Evolutionary conservation across 2,113 vertebrate genomes (phyloP).

Genomic region (Papio anubis): DNA sequence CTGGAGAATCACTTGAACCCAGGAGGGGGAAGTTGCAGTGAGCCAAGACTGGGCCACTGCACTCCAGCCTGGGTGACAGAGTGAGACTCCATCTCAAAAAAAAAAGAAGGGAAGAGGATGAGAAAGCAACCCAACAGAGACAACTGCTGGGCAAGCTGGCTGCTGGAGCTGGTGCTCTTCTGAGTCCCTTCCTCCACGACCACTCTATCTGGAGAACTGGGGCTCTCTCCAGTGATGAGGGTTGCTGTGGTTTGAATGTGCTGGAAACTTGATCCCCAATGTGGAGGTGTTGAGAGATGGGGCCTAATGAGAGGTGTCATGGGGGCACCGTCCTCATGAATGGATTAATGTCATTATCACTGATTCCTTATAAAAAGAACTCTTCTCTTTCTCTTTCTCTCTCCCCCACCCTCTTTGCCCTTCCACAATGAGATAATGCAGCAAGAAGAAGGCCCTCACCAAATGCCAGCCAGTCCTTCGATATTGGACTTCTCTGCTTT

Average conservation of each 20-base stretch:
- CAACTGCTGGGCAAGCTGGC: background rate
- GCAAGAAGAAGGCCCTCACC: background rate
- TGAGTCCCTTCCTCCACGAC: background rate
- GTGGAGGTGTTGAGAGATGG: background rate
- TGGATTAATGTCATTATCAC: background rate
- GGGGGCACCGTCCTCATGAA: background rate
- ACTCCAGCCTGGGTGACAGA: background rate
- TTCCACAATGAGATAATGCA: too few species aligned
- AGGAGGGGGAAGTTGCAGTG: background rate
- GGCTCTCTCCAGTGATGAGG: background rate
- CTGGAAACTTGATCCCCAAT: background rate
- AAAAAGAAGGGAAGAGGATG: background rate
- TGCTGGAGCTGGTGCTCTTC: background rate
- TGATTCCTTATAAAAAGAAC: too few species aligned
- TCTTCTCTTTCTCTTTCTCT: background rate
- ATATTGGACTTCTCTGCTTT: background rate
- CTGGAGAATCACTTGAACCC: background rate
- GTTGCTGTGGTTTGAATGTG: background rate
- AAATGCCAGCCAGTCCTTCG: background rate
- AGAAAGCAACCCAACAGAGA: background rate
- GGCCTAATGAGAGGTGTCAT: background rate
- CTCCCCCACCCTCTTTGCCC: background rate
- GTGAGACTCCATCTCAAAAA: background rate
- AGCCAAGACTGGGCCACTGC: background rate
- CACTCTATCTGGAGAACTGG: background rate